Conservation (phyloP, 2,797 vertebrate species). For the Thalassophryne amazonica region DNA sequence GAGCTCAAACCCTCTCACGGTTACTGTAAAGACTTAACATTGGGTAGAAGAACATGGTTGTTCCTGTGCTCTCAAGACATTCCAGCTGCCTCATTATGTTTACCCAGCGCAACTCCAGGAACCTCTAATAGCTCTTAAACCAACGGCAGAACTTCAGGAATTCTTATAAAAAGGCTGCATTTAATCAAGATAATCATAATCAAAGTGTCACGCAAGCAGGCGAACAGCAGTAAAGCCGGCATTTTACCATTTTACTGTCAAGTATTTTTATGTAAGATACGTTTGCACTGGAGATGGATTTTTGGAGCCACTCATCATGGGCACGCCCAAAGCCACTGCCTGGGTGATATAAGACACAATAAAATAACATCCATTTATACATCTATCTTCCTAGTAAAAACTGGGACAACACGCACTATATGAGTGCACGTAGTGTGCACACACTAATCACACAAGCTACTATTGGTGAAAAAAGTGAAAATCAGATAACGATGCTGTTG, state of each 20-base stretch:
- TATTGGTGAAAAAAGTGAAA: too few relatives aligned
- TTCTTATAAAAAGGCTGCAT: conserved; percentile 53
- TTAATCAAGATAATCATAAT: conserved; percentile 50
- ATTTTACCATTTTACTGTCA: conserved; percentile 3
- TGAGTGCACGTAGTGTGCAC: too few relatives aligned
- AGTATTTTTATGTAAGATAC: background rate
- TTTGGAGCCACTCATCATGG: background rate
- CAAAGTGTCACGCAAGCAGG: conserved; percentile 33
- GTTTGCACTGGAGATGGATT: background rate
- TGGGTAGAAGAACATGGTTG: conserved; percentile 11
- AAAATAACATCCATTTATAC: background rate
- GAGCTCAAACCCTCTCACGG: conserved; percentile 4
- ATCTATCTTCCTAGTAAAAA: too few relatives aligned
- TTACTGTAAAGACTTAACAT: conserved; percentile 36
- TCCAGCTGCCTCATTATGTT: conserved; percentile 54
- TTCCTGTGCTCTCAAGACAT: conserved; percentile 22
- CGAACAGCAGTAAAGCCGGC: conserved; percentile 15
- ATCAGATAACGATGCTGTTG: too few relatives aligned
- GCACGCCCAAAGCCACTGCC: background rate
- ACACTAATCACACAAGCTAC: too few relatives aligned
- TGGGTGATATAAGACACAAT: background rate
- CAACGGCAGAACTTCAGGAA: conserved; percentile 52
- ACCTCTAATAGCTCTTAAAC: conserved; percentile 66
- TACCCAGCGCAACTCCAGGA: conserved; percentile 57
- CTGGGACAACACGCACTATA: too few relatives aligned